phyloP scores from a whole-genome alignment of 2,113 vertebrate genomes.

The Neomonachus schauinslandi region DNA sequence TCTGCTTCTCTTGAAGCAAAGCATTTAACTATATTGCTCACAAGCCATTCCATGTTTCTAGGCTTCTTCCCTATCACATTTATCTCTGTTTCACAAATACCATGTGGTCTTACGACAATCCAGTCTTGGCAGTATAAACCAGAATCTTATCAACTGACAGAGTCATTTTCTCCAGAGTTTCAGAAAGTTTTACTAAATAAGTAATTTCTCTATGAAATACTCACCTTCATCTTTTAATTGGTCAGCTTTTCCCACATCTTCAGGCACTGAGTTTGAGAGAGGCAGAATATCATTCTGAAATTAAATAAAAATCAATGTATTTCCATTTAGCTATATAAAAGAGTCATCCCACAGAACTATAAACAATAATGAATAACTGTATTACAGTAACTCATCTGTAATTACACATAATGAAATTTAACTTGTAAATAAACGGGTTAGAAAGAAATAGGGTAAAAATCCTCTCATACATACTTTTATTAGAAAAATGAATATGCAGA shows the following conservation, averaged over 20 bases:
- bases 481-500: constrained; percentile 14
- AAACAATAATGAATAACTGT: not conserved
- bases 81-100: constrained; percentile 6
- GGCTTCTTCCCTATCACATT: not conserved
- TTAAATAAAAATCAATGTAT: constrained; percentile 58
- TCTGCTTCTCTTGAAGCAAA: not conserved
- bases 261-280: constrained; percentile 89
- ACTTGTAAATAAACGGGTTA: constrained; percentile 1
- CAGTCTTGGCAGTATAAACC: not conserved
- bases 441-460: not conserved
- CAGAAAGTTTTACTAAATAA: not conserved
- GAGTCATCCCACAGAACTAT: constrained; percentile 12
- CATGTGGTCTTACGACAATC: not conserved
- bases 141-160: not conserved
- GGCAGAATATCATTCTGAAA: constrained; percentile 92
- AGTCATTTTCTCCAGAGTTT: not conserved
- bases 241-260: constrained; percentile 93
- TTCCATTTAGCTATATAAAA: constrained; percentile 37
- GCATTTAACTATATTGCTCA: not conserved
- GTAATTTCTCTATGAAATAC: constrained; percentile 43
- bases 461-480: not conserved
- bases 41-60: not conserved
- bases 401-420: constrained; percentile 25
- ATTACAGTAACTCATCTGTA: not conserved
- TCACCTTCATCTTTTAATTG: constrained; percentile 98